Percentiles rank a stretch among this genome's conserved stretches.
These are phyloP conservation scores for Haemorhous mexicanus DNA, from an alignment of 2,113 vertebrate species.

Conservation along the genomic window DNA sequence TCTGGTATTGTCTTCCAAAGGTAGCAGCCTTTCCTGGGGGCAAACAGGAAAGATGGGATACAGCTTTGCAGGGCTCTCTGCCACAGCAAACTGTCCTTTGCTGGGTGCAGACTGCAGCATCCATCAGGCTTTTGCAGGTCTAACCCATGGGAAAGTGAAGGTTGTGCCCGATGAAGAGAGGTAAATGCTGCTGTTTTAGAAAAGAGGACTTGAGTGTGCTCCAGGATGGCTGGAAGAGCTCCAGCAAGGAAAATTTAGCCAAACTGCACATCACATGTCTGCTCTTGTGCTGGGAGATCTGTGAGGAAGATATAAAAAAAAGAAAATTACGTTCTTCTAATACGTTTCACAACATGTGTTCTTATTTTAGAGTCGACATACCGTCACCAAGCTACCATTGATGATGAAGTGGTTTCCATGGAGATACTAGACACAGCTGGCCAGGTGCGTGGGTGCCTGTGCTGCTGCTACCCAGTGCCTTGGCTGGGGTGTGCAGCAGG, in stretches of 20 bases:
- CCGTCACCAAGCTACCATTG: constrained; percentile 93
- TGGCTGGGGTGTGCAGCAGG: not conserved
- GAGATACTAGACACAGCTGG: constrained; percentile 98
- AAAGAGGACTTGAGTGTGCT: not conserved
- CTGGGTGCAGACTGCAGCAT: rapidly evolving
- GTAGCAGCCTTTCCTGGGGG: not conserved
- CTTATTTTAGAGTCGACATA: constrained; percentile 90
- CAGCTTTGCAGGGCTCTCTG: not conserved
- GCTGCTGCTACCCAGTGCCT: not conserved
- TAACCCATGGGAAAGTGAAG: not conserved
- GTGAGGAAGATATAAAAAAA: not conserved
- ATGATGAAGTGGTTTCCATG: constrained; percentile 95
- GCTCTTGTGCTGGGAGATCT: not conserved
- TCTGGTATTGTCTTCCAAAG: not conserved
- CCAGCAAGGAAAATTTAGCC: not conserved
- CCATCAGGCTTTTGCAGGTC: not conserved
- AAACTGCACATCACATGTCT: not conserved
- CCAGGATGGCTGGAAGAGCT: not conserved
- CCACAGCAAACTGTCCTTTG: not conserved
- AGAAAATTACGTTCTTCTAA: not conserved
- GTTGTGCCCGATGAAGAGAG: not conserved
- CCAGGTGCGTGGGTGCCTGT: constrained; percentile 79
- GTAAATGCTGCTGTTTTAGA: not conserved
- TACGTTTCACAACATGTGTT: not conserved
- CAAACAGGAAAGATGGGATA: not conserved